Evolutionary conservation across 2,888 invertebrate genomes (phyloP).

Genomic region (Pristionchus arcanus): DNA sequence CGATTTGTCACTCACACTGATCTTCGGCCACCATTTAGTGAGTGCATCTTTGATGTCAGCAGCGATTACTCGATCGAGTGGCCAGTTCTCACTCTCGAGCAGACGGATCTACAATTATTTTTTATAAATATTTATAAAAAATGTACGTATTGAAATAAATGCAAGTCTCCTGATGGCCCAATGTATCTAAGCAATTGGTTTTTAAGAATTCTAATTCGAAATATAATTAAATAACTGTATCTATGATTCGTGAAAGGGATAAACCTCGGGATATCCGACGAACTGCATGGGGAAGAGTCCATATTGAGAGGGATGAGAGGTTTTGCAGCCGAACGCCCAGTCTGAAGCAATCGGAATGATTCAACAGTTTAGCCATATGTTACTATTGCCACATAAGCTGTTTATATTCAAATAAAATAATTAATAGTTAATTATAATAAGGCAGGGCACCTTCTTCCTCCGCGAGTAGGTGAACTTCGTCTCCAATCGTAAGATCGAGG

Average conservation of each 20-base stretch:
- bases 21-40: constrained; percentile 48
- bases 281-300: constrained; percentile 58
- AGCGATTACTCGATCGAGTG: background rate
- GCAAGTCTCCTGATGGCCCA: too few species aligned
- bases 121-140: too few species aligned
- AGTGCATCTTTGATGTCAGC: constrained; percentile 38
- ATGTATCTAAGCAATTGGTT: too few species aligned
- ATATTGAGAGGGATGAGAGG: constrained; percentile 16
- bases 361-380: background rate
- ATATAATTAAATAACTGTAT: too few species aligned
- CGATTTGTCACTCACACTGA: background rate
- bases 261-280: constrained; percentile 54
- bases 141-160: too few species aligned
- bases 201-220: too few species aligned
- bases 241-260: too few species aligned
- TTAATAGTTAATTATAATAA: background rate
- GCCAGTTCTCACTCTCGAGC: background rate
- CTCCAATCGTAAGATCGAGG: constrained; percentile 58
- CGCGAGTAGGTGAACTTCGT: constrained; percentile 55
- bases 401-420: too few species aligned
- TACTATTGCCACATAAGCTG: background rate
- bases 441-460: constrained; percentile 57
- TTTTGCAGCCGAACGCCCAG: constrained; percentile 58
- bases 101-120: background rate
- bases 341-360: background rate